These are phyloP conservation scores for Istiophorus platypterus DNA, from an alignment of 2,113 vertebrate species.

Conservation along the genomic window DNA sequence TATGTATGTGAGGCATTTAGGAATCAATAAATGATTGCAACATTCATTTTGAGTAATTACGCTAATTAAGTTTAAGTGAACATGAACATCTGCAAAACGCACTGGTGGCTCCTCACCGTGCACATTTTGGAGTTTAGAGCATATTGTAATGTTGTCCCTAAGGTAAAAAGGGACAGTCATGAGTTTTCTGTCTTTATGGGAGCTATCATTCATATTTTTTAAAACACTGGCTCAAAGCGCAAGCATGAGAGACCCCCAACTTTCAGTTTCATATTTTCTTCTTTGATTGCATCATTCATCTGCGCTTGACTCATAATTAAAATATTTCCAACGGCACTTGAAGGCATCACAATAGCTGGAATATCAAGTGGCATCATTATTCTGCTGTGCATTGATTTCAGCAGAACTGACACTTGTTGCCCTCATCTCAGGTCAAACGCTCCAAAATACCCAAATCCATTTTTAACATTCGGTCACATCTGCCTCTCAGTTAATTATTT, in stretches of 20 bases:
- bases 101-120: slow-evolving; percentile 27
- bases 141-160: background rate
- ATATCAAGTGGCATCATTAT: slow-evolving; percentile 16
- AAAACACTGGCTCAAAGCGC: background rate
- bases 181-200: background rate
- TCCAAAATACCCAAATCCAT: slow-evolving; percentile 14
- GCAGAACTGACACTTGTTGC: slow-evolving; percentile 43
- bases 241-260: background rate
- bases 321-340: slow-evolving; percentile 33
- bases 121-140: background rate
- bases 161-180: background rate
- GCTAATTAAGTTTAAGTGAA: slow-evolving; percentile 43
- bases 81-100: slow-evolving; percentile 15
- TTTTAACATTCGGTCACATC: slow-evolving; percentile 46
- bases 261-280: slow-evolving; percentile 15
- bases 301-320: slow-evolving; percentile 17
- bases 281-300: slow-evolving; percentile 34
- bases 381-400: slow-evolving; percentile 49
- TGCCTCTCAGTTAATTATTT: slow-evolving; percentile 10
- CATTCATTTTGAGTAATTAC: slow-evolving; percentile 50
- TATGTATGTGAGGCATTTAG: slow-evolving; percentile 15
- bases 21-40: slow-evolving; percentile 51
- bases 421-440: slow-evolving; percentile 10
- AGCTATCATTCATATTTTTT: background rate
- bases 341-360: slow-evolving; percentile 37